phyloP scores from a whole-genome alignment of 2,797 vertebrate genomes.

The Cheirogaleus major region DNA sequence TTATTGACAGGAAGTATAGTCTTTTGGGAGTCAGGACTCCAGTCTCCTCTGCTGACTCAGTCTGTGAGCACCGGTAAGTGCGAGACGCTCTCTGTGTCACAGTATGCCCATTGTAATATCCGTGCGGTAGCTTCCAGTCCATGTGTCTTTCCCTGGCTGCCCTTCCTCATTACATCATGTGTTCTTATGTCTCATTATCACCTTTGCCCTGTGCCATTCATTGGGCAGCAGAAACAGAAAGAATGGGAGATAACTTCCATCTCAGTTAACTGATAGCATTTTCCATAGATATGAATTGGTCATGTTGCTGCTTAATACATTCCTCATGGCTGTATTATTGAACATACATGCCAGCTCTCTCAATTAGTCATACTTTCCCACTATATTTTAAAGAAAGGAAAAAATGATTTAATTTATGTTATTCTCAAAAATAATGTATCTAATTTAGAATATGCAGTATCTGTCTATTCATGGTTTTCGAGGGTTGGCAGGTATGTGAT shows the following conservation, averaged over 20 bases:
- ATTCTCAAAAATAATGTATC: conserved; percentile 14
- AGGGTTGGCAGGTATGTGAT: conserved; percentile 52
- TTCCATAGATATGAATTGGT: background rate
- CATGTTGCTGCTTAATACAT: background rate
- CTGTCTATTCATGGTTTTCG: conserved; percentile 7
- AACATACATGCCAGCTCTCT: conserved; percentile 40
- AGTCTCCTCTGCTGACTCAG: conserved; percentile 69
- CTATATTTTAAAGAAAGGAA: conserved; percentile 29
- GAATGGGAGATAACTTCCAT: conserved; percentile 36
- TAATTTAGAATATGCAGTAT: background rate
- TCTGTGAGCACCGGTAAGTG: conserved; percentile 77
- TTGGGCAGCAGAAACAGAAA: conserved; percentile 47
- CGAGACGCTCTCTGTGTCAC: conserved; percentile 40
- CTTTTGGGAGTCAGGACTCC: conserved; percentile 77
- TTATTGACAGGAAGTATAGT: conserved; percentile 77
- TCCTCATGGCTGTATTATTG: background rate
- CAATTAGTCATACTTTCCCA: background rate
- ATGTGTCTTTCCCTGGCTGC: conserved; percentile 46
- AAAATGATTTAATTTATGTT: conserved; percentile 4
- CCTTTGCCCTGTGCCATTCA: conserved; percentile 10
- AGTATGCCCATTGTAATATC: background rate
- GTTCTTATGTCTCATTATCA: conserved; percentile 21
- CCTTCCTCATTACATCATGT: conserved; percentile 42
- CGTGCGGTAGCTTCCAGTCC: conserved; percentile 41
- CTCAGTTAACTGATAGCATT: background rate